These are phyloP conservation scores for Pterophyllum scalare DNA, from an alignment of 2,113 vertebrate genomes.

Conservation along the genomic window DNA sequence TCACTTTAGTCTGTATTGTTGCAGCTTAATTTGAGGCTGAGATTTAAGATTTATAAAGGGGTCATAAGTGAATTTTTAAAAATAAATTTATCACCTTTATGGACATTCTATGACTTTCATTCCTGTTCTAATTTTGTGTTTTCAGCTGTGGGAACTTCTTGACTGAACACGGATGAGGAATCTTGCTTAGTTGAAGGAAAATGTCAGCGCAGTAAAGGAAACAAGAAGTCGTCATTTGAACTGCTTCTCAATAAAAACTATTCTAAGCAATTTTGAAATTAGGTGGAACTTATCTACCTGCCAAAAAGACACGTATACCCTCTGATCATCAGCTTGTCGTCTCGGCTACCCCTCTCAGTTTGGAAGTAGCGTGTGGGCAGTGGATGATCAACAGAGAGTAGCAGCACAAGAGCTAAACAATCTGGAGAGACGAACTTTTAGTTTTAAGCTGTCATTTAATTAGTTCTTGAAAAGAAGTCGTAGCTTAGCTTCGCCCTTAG, in stretches of 20 bases:
- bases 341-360: conserved; percentile 65
- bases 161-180: conserved; percentile 71
- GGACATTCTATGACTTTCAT: conserved; percentile 55
- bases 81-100: background rate
- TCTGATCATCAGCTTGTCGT: conserved; percentile 61
- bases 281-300: conserved; percentile 58
- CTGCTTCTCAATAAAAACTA: conserved; percentile 59
- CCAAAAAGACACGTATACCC: conserved; percentile 59
- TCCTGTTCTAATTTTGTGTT: conserved; percentile 62
- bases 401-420: conserved; percentile 63
- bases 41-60: background rate
- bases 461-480: conserved; percentile 52
- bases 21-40: background rate
- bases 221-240: conserved; percentile 67
- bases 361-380: conserved; percentile 75
- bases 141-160: conserved; percentile 71
- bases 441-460: conserved; percentile 55
- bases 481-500: conserved; percentile 55
- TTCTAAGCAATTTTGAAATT: conserved; percentile 58
- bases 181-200: conserved; percentile 71
- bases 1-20: background rate
- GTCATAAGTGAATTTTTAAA: background rate
- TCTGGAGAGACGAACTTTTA: conserved; percentile 61
- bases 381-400: conserved; percentile 69
- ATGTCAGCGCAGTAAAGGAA: conserved; percentile 68